A percentile compares a stretch with the other conserved stretches of the same genome.
These are phyloP conservation scores for Oncorhynchus gorbuscha DNA, from an alignment of 2,113 vertebrate genomes.

Conservation along the genomic window DNA sequence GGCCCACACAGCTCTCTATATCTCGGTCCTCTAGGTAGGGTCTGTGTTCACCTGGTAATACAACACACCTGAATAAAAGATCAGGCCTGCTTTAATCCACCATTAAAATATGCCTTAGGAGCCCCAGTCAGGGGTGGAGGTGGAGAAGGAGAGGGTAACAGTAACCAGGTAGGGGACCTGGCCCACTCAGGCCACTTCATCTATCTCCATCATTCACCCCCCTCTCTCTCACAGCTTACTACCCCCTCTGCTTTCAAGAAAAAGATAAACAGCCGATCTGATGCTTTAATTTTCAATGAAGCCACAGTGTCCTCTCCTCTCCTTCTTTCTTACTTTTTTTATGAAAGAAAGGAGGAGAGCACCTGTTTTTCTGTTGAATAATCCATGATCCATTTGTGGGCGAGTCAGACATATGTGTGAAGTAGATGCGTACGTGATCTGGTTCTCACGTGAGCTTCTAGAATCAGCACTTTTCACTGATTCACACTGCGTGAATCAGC, in stretches of 20 bases:
- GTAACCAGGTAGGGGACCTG: slow-evolving; percentile 72
- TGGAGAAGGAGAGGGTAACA: slow-evolving; percentile 23
- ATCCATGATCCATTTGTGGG: slow-evolving; percentile 71
- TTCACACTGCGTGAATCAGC: no score
- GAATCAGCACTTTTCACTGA: slow-evolving; percentile 40
- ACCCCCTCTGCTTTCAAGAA: slow-evolving; percentile 54
- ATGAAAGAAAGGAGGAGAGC: slow-evolving; percentile 65
- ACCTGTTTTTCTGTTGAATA: slow-evolving; percentile 72
- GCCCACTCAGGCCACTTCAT: slow-evolving; percentile 38
- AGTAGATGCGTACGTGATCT: slow-evolving; percentile 14
- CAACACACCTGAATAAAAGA: slow-evolving; percentile 71
- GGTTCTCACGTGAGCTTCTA: slow-evolving; percentile 24
- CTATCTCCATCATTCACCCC: slow-evolving; percentile 58
- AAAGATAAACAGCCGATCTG: slow-evolving; percentile 58
- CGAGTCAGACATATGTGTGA: slow-evolving; percentile 40
- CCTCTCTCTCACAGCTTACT: slow-evolving; percentile 29
- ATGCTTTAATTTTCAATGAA: slow-evolving; percentile 73
- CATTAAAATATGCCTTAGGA: slow-evolving; percentile 66
- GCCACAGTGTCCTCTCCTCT: slow-evolving; percentile 27
- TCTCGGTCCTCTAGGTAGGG: slow-evolving; percentile 53
- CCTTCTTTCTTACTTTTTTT: slow-evolving; percentile 62
- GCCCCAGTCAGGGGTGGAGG: background rate
- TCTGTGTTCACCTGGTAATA: slow-evolving; percentile 65
- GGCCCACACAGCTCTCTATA: slow-evolving; percentile 45
- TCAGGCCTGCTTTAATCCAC: slow-evolving; percentile 73